phyloP scores from a whole-genome alignment of 2,888 invertebrate genomes.

The Embidobia sp. region DNA sequence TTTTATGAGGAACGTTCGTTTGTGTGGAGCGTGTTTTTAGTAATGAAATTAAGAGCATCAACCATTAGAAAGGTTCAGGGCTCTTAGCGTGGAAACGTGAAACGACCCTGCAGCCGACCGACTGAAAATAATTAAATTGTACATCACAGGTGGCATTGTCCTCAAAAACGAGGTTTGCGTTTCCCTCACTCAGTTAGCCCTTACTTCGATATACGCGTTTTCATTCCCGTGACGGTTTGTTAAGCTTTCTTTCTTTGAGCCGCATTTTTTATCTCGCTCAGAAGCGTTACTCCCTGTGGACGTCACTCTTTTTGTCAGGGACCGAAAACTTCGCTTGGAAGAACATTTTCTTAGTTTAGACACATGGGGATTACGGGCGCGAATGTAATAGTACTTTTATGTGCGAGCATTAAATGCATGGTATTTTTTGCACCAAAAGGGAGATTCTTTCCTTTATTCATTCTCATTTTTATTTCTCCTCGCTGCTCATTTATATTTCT shows the following conservation, averaged over 20 bases:
- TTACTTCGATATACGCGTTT: constrained; percentile 53
- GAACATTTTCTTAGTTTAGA: constrained; percentile 56
- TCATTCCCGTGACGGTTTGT: constrained; percentile 56
- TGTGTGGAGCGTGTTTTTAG: constrained; percentile 44
- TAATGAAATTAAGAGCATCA: constrained; percentile 76
- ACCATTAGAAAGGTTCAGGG: constrained; percentile 63
- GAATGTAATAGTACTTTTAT: constrained; percentile 27
- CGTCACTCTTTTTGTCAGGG: constrained; percentile 53
- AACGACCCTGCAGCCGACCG: constrained; percentile 60
- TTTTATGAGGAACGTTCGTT: constrained; percentile 28
- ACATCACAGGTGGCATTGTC: constrained; percentile 74
- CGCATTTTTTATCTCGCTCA: constrained; percentile 37
- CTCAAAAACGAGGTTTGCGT: constrained; percentile 77
- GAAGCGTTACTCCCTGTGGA: constrained; percentile 37
- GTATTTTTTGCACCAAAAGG: neutral
- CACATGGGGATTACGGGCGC: constrained; percentile 41
- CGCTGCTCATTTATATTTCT: too few species aligned
- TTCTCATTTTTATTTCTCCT: neutral
- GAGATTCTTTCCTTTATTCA: constrained; percentile 6
- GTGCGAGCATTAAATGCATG: constrained; percentile 21
- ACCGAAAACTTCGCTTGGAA: constrained; percentile 48
- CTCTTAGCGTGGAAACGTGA: constrained; percentile 41
- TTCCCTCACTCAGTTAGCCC: constrained; percentile 69
- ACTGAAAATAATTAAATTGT: constrained; percentile 79
- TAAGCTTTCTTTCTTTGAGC: constrained; percentile 55